phyloP scores from a whole-genome alignment of 2,797 vertebrate genomes.

The Macrochelys suwanniensis region DNA sequence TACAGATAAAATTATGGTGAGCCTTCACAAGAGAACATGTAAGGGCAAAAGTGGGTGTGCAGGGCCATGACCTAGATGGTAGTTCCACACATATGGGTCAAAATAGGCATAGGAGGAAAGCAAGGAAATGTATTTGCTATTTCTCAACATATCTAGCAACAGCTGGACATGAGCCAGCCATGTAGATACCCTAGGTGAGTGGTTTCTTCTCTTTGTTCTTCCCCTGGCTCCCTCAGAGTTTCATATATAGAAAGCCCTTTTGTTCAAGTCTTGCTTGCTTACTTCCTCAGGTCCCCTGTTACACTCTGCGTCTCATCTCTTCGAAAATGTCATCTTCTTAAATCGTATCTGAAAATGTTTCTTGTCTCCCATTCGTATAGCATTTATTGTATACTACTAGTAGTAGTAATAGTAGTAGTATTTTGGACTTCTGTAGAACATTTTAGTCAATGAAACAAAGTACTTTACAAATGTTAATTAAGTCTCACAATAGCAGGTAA shows the following conservation, averaged over 20 bases:
- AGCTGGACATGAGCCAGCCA: background rate
- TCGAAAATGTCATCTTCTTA: background rate
- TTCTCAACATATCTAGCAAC: background rate
- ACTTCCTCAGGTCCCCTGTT: background rate
- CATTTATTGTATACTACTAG: background rate
- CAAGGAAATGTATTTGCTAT: background rate
- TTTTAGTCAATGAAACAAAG: background rate
- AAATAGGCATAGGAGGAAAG: background rate
- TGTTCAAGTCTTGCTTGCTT: background rate
- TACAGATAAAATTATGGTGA: background rate
- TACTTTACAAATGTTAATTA: background rate
- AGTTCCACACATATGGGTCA: background rate
- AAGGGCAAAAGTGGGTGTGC: conserved; percentile 30
- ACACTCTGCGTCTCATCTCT: background rate
- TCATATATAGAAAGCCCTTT: background rate
- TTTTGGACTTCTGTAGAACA: background rate
- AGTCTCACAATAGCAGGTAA: background rate
- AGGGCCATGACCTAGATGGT: conserved; percentile 1
- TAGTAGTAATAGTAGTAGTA: background rate
- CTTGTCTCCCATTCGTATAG: background rate
- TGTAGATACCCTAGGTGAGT: background rate
- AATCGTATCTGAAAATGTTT: background rate
- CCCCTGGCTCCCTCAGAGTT: background rate
- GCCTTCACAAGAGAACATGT: conserved; percentile 55
- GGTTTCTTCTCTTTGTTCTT: background rate